Percentiles rank a stretch among this genome's conserved stretches.
phyloP scores from a whole-genome alignment of 2,797 vertebrate genomes.

The Crypturellus tataupa region DNA sequence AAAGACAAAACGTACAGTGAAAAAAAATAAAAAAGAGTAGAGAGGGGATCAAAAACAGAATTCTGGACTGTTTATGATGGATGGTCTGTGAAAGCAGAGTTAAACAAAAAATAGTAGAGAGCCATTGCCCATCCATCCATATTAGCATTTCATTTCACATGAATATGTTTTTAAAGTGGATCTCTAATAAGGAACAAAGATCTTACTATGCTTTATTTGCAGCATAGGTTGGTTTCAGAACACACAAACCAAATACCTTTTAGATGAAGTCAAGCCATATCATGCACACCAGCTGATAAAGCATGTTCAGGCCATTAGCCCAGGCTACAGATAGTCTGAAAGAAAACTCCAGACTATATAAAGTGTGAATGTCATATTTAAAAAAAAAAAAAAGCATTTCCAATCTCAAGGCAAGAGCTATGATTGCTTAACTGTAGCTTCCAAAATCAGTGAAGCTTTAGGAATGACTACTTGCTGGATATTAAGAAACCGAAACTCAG shows the following conservation, averaged over 20 bases:
- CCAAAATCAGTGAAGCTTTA: neutral
- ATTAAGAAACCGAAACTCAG: neutral
- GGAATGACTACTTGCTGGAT: neutral
- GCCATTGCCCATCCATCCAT: neutral
- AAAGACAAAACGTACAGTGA: neutral
- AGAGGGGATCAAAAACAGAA: neutral
- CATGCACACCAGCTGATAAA: neutral
- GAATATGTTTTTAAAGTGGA: neutral
- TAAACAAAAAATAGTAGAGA: neutral
- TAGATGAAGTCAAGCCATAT: neutral
- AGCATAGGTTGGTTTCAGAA: neutral
- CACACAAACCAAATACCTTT: neutral
- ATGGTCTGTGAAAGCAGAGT: neutral
- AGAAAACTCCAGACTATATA: neutral
- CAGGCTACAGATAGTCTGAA: neutral
- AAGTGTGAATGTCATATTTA: neutral
- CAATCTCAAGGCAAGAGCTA: neutral
- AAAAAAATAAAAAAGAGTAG: neutral
- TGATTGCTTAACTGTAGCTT: neutral
- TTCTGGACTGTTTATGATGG: neutral
- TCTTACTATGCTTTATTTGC: neutral
- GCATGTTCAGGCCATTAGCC: neutral
- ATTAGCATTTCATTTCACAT: neutral
- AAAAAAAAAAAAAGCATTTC: neutral
- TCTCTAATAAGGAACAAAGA: neutral